Percentiles rank a stretch among this genome's conserved stretches.
Evolutionary conservation across 2,113 vertebrate species (phyloP).

Genomic region (Cacatua alba): DNA sequence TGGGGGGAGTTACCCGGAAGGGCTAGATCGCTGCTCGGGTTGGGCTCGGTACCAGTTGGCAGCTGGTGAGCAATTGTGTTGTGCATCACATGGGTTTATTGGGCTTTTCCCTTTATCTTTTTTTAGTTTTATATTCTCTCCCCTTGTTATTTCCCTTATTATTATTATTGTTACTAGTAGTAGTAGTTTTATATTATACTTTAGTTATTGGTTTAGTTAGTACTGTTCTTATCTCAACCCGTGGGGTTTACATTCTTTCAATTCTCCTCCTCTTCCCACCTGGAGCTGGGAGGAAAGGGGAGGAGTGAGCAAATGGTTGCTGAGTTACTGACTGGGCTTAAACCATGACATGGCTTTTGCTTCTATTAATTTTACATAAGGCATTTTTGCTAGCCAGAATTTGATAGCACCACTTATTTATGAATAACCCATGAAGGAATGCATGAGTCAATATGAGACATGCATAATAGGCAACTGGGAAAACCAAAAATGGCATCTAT

Average conservation of each 20-base stretch:
- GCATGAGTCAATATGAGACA: slow-evolving; percentile 11
- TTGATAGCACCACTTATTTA: slow-evolving; percentile 12
- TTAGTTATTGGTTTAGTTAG: neutral
- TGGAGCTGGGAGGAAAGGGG: neutral
- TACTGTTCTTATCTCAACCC: neutral
- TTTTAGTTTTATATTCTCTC: neutral
- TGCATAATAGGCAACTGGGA: neutral
- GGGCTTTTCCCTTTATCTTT: neutral
- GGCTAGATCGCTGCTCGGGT: neutral
- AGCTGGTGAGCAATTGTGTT: neutral
- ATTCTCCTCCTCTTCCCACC: neutral
- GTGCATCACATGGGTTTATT: neutral
- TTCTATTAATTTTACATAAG: slow-evolving; percentile 45
- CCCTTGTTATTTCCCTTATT: neutral
- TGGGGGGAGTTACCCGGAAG: neutral
- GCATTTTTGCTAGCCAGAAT: slow-evolving; percentile 17
- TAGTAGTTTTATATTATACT: neutral
- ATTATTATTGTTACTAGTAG: neutral
- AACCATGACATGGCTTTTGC: neutral
- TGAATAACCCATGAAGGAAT: slow-evolving; percentile 50
- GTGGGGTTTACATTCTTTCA: neutral
- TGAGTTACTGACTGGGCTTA: neutral
- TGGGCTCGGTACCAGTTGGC: neutral
- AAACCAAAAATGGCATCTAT: slow-evolving; percentile 1
- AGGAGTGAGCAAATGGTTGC: neutral